phyloP scores from a whole-genome alignment of 2,888 invertebrate genomes.

The Trichopoda pennipes region DNA sequence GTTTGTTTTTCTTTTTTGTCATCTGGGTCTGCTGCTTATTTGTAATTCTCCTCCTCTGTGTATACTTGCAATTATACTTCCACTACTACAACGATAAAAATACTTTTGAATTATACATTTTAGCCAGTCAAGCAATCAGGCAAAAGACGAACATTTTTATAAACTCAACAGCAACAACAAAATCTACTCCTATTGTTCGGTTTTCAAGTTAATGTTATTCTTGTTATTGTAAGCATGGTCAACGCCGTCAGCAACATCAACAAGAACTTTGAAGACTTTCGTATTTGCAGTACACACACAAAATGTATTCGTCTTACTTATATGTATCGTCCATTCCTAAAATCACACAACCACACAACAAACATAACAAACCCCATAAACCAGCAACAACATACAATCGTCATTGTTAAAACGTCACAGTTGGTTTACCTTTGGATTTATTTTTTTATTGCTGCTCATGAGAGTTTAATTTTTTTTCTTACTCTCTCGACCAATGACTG shows the following conservation, averaged over 20 bases:
- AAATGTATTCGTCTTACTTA: background rate
- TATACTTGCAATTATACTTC: conserved; percentile 12
- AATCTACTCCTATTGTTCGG: conserved; percentile 50
- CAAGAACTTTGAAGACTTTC: conserved; percentile 5
- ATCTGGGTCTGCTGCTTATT: conserved; percentile 47
- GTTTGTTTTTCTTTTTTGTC: conserved; percentile 27
- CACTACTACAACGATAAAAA: background rate
- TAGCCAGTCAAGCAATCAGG: conserved; percentile 16
- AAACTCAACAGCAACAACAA: conserved; percentile 35
- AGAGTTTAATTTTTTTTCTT: conserved; percentile 10
- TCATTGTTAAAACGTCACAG: conserved; percentile 62
- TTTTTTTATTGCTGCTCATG: conserved; percentile 6
- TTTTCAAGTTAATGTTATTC: conserved; percentile 20
- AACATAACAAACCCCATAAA: conserved; percentile 31
- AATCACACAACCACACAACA: conserved; percentile 8
- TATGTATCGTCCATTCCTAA: conserved; percentile 20
- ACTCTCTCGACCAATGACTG: conserved; percentile 62
- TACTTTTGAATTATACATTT: background rate
- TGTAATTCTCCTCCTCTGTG: conserved; percentile 64
- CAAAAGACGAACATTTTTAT: conserved; percentile 3
- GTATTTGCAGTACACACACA: too few species aligned
- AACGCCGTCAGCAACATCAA: conserved; percentile 56
- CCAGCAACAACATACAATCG: conserved; percentile 44
- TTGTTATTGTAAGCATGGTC: conserved; percentile 56
- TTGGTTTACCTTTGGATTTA: conserved; percentile 18